These are phyloP conservation scores for Microcebus lehilahytsara DNA, from an alignment of 2,113 vertebrate genomes.

Conservation along the genomic window DNA sequence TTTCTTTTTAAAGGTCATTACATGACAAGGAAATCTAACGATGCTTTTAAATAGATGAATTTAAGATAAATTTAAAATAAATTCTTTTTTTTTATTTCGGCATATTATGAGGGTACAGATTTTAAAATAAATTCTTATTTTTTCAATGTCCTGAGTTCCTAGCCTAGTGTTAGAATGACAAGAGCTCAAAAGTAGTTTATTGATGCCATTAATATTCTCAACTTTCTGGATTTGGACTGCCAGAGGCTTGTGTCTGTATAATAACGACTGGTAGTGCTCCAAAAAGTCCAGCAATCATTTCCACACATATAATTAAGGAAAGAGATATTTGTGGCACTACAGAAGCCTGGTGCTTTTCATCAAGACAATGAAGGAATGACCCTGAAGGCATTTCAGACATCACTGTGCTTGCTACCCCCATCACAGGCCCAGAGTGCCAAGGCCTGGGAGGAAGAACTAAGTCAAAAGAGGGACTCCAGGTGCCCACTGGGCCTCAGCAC, in stretches of 20 bases:
- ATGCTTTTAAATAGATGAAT: neutral
- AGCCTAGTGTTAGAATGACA: neutral
- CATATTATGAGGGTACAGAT: too few relatives aligned
- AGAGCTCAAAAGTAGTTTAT: neutral
- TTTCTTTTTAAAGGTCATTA: neutral
- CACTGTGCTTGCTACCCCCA: neutral
- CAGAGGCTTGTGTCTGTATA: too few relatives aligned
- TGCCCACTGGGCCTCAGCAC: neutral
- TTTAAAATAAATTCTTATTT: neutral
- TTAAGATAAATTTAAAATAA: neutral
- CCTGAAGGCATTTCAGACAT: neutral
- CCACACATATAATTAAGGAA: neutral
- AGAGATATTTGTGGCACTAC: neutral
- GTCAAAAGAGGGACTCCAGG: neutral
- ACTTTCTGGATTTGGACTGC: neutral
- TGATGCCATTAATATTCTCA: neutral
- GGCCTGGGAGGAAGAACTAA: neutral
- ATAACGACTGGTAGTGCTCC: fast-evolving
- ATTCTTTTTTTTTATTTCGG: neutral
- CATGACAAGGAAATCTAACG: neutral
- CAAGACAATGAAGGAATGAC: neutral
- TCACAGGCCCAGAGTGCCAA: neutral
- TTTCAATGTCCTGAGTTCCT: neutral
- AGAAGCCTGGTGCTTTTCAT: neutral
- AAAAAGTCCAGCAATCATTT: neutral